Evolutionary conservation across 1,140 invertebrate genomes (phyloP).

Genomic region (Zaprionus davidi): DNA sequence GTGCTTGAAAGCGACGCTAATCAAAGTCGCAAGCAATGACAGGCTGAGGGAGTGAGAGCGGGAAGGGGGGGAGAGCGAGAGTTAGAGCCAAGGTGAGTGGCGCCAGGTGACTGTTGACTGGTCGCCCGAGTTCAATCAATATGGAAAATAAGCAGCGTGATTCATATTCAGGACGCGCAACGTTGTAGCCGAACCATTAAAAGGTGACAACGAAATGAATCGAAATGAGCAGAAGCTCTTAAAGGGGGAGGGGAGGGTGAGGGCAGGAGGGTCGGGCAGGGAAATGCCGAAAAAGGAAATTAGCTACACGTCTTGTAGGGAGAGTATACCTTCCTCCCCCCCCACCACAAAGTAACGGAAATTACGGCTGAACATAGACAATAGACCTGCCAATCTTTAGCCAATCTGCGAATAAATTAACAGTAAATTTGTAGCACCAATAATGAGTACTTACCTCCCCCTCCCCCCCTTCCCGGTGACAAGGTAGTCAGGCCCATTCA

Average conservation of each 20-base stretch:
- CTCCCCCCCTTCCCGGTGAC: background rate
- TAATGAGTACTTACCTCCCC: background rate
- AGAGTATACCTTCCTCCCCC: background rate
- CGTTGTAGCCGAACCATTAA: slow-evolving; percentile 48
- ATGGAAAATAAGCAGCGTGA: slow-evolving; percentile 62
- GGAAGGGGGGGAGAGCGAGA: background rate
- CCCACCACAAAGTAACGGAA: slow-evolving; percentile 41
- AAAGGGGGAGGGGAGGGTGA: background rate
- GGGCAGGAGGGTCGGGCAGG: background rate
- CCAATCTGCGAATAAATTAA: slow-evolving; percentile 54
- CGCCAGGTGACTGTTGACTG: background rate
- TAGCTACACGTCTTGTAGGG: slow-evolving; percentile 49
- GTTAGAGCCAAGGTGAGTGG: background rate
- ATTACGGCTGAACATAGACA: slow-evolving; percentile 46
- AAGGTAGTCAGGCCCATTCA: background rate
- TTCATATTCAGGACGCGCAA: slow-evolving; percentile 72
- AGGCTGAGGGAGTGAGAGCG: background rate
- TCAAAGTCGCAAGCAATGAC: slow-evolving; percentile 35
- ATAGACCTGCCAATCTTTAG: slow-evolving; percentile 2
- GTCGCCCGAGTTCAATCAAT: slow-evolving; percentile 63
- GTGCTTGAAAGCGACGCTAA: slow-evolving; percentile 36
- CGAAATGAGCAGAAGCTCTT: slow-evolving; percentile 49
- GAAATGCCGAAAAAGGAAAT: slow-evolving; percentile 56
- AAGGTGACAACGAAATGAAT: slow-evolving; percentile 60
- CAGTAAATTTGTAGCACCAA: slow-evolving; percentile 53